Percentiles rank a stretch among this genome's conserved stretches.
phyloP scores from a whole-genome alignment of 35 echinoderm and acorn worm species.

The Chiridota heheva region DNA sequence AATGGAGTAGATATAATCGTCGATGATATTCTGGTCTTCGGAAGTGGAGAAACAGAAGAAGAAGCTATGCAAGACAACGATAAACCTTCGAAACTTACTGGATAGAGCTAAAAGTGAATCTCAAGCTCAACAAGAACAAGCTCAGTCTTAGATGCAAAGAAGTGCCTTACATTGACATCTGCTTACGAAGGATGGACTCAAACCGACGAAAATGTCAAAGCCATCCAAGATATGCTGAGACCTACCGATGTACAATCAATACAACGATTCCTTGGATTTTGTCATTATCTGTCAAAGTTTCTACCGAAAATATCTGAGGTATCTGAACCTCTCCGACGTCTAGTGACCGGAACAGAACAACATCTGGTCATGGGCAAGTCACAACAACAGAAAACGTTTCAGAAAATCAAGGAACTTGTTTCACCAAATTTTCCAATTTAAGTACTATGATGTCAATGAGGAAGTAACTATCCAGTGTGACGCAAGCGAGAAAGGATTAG shows the following conservation, averaged over 20 bases:
- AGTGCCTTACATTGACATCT: conserved; percentile 35
- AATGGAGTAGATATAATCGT: conserved; percentile 25
- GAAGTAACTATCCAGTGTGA: conserved; percentile 43
- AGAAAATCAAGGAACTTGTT: conserved; percentile 1
- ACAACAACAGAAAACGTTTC: conserved; percentile 28
- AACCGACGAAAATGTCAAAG: conserved; percentile 41
- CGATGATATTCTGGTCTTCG: conserved; percentile 74
- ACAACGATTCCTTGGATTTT: conserved; percentile 61
- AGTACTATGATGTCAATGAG: conserved; percentile 26
- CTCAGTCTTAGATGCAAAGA: conserved; percentile 49
- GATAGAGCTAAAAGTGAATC: conserved; percentile 53
- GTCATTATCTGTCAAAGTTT: conserved; percentile 70
- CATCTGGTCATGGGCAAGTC: conserved; percentile 43
- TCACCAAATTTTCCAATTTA: conserved; percentile 7
- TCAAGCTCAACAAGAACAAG: conserved; percentile 74
- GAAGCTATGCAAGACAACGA: conserved; percentile 65
- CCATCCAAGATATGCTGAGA: conserved; percentile 46
- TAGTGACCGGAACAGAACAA: not conserved
- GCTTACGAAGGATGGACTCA: conserved; percentile 28
- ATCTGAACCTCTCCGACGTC: conserved; percentile 54
- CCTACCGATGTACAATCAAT: conserved; percentile 64
- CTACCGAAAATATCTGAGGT: conserved; percentile 40
- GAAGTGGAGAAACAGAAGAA: conserved; percentile 52
- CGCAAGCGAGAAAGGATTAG: conserved; percentile 47
- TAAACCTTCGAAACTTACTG: conserved; percentile 54